phyloP scores from a whole-genome alignment of 2,797 vertebrate species.

The Gambusia yucatana region DNA sequence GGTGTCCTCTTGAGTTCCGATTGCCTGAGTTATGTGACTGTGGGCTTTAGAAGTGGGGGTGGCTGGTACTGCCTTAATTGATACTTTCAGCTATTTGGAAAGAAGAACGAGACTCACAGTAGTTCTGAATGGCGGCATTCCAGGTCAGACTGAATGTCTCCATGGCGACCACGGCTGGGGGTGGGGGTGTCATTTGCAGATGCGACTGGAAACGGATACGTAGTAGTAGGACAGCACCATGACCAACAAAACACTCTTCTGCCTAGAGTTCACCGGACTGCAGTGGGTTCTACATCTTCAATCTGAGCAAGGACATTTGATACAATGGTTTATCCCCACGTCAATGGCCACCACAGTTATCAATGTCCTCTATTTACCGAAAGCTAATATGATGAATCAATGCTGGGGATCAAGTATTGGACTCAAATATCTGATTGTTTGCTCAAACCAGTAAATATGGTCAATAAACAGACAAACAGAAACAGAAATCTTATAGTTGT shows the following conservation, averaged over 20 bases:
- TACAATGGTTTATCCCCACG: conserved; percentile 27
- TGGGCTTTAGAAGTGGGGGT: background rate
- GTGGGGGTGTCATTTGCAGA: conserved; percentile 36
- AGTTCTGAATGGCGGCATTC: conserved; percentile 72
- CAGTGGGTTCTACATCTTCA: conserved; percentile 36
- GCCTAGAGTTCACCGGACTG: conserved; percentile 49
- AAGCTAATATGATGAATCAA: conserved; percentile 25
- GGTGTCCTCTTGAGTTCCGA: conserved; percentile 73
- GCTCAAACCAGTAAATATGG: background rate
- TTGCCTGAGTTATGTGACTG: conserved; percentile 62
- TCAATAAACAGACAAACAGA: background rate
- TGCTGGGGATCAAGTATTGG: conserved; percentile 19
- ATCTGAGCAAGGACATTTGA: conserved; percentile 27
- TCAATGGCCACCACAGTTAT: conserved; percentile 30
- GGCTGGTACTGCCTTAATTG: conserved; percentile 53
- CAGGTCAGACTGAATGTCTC: conserved; percentile 88
- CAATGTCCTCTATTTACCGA: conserved; percentile 6
- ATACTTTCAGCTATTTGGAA: conserved; percentile 60
- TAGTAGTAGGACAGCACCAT: conserved; percentile 62
- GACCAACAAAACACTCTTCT: conserved; percentile 49
- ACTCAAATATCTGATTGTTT: conserved; percentile 1
- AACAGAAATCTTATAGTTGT: background rate
- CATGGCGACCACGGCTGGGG: conserved; percentile 66
- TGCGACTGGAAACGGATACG: conserved; percentile 55
- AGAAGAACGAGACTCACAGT: conserved; percentile 60